Evolutionary conservation across 2,113 vertebrate species (phyloP), one percentile per base, ranked within the genome.

Genomic region (Microtus richardsoni): DNA sequence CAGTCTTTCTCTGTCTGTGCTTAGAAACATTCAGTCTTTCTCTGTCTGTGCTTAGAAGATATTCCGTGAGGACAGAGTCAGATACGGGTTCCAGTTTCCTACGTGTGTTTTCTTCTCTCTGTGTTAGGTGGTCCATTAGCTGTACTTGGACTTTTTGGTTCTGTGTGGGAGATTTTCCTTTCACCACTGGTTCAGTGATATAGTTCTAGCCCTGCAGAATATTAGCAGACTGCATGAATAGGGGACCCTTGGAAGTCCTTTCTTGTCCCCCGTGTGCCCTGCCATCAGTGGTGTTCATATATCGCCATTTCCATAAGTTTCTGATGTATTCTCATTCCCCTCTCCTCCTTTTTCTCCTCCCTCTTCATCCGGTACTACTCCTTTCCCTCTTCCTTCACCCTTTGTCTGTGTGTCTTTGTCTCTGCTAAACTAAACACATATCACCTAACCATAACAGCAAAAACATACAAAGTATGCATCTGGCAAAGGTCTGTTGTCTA

Each of bases 361-460:
- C 33, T 36, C 77, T 49, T 80, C 49, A 2, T 36, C 47, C 12
- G n/a, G 36, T 80, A 7, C 52, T 54, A 26, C 21, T 21, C 30
- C 2, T 80, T 58, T 33, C 52, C 21, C 52, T n/a, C 21, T 39
- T 39, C 79, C 79, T 39, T 58, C 21, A 39, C 30, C 47, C 49
- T 54, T 39, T 39, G 22, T 60, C 79, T 39, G 3, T 13, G 52
- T 39, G 11, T 60, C 21, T 39, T 39, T 82, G 36, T 33, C 89
- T 64, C 80, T 78, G 33, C 36, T 62, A 75, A 95, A 93, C 84
- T 87, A 96, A 91, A 6, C 9, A 41, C 79, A 54, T 39, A 41
- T 26, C 86, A 96, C 36, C 88, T 73, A 88, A 52, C 78, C 52
- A 58, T 33, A n/a, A n/a, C 7, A 21, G n/a, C 9, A 36, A n/a